phyloP scores from a whole-genome alignment of 2,888 invertebrate species.

The Pandemis heparana region DNA sequence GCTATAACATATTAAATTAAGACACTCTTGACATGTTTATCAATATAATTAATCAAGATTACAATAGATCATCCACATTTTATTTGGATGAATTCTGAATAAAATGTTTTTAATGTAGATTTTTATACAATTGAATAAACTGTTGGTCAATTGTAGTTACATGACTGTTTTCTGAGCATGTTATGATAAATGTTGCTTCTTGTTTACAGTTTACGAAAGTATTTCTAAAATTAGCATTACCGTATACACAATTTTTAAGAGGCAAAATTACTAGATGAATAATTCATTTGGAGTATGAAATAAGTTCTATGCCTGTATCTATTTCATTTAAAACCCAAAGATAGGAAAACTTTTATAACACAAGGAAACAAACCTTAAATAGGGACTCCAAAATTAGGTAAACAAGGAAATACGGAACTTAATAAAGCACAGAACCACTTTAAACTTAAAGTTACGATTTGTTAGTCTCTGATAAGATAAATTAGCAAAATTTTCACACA shows the following conservation, averaged over 20 bases:
- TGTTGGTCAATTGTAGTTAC: no score
- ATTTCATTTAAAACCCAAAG: neutral
- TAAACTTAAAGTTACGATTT: slow-evolving; percentile 54
- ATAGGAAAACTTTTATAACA: slow-evolving; percentile 27
- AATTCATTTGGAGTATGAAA: neutral
- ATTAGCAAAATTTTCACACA: slow-evolving; percentile 61
- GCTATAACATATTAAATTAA: no score
- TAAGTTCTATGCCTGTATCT: neutral
- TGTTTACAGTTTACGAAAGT: neutral
- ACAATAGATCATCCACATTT: no score
- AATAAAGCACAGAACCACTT: slow-evolving; percentile 59
- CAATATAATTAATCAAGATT: no score
- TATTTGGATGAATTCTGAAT: no score
- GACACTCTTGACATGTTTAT: no score
- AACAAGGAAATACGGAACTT: slow-evolving; percentile 55
- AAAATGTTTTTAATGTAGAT: no score
- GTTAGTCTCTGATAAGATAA: slow-evolving; percentile 54
- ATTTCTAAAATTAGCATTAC: neutral
- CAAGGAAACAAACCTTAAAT: slow-evolving; percentile 36
- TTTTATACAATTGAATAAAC: no score
- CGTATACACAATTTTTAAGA: neutral
- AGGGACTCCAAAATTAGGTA: slow-evolving; percentile 21
- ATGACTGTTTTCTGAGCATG: neutral
- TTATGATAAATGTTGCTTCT: neutral
- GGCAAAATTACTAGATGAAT: neutral